Evolutionary conservation across 2,888 invertebrate genomes (phyloP), one percentile per base, ranked within the genome.

Genomic region (Xiphydria camelus): DNA sequence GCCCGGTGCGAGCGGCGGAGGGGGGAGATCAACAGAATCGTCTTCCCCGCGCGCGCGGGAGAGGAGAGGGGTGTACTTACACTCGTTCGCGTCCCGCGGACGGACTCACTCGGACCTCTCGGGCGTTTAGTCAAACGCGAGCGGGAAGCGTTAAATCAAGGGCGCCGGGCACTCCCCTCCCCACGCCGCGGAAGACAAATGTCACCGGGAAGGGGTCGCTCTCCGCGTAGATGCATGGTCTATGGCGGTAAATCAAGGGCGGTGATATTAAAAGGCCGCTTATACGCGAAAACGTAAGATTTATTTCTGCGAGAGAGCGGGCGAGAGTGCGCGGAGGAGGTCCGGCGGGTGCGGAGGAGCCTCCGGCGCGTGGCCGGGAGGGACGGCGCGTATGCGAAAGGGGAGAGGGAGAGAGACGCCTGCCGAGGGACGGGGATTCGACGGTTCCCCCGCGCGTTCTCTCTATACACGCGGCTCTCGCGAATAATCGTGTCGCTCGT

Each of bases 251-350:
- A 73, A 73, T 73, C 73, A 73, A 71, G 66, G 51, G 51, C 58
- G 69, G 69, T 73, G 73, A 73, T 73, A 73, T 73, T 73, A 73
- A 73, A 73, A 73, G 72, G 67, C 69, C 73, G 71, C 71, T 70
- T 73, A 73, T 73, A 73, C 68, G 68, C 68, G 70, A 73, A 73
- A 73, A 73, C 65, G 63, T 57, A 67, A 72, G 70, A 73, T 73
- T 73, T 73, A 73, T 72, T 59, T 72, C 65, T 59, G 29, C 36
- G 23, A 12, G 12, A n/a, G 25, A 9, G 12, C n/a, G n/a, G 5
- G 25, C n/a, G 10, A 12, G 26, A 4, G 10, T 4, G 6, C 5
- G 26, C 4, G 22, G 22, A 29, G 29, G 29, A 29, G 5, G n/a
- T n/a, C n/a, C n/a, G n/a, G 4, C 2, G 9, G 29, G 15, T 14